Percentiles rank a stretch among this genome's conserved stretches.
Evolutionary conservation across 2,797 vertebrate species (phyloP).

Genomic region (Acropternis orthonyx): DNA sequence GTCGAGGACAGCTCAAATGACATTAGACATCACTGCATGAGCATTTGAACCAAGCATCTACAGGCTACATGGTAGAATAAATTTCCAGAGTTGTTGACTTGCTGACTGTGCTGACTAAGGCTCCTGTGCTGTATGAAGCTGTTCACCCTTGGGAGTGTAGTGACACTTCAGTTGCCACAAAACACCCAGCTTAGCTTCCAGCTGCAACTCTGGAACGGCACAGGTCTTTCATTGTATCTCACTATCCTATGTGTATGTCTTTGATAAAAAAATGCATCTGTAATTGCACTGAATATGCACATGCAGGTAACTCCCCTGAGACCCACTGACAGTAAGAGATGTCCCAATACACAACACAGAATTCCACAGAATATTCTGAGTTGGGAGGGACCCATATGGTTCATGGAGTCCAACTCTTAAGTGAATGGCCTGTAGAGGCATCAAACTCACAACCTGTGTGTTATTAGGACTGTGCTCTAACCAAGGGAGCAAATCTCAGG

Average conservation of each 20-base stretch:
- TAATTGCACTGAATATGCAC: not conserved
- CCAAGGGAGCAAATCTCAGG: not conserved
- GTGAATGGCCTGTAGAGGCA: not conserved
- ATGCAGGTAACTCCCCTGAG: not conserved
- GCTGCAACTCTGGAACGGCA: not conserved
- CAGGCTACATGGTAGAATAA: not conserved
- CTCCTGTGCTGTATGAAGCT: not conserved
- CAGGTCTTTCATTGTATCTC: not conserved
- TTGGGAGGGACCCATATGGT: not conserved
- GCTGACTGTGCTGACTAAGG: not conserved
- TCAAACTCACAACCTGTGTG: not conserved
- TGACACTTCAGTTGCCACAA: not conserved
- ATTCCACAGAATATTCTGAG: not conserved
- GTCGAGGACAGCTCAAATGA: not conserved
- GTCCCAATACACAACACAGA: not conserved
- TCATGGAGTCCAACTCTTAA: not conserved
- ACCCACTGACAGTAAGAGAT: not conserved
- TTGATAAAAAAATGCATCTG: not conserved
- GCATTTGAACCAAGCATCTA: not conserved
- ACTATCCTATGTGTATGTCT: not conserved
- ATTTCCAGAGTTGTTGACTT: not conserved
- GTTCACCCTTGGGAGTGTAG: not conserved
- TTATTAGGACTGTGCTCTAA: not conserved
- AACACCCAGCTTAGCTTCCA: not conserved
- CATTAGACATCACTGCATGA: not conserved